Evolutionary conservation across 2,888 invertebrate species (phyloP).

Genomic region (Chydorus sphaericus): DNA sequence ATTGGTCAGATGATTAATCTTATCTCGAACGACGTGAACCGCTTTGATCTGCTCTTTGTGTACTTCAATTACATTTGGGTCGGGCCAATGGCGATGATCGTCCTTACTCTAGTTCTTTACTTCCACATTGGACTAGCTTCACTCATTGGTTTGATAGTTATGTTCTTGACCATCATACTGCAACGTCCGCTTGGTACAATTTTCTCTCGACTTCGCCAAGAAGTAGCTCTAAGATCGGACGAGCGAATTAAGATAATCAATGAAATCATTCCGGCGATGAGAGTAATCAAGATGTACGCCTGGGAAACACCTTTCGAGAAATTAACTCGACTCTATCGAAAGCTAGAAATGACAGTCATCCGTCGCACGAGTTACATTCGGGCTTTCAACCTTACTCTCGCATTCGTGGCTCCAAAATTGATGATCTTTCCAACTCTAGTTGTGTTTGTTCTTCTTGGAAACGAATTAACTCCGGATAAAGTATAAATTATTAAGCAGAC

Average conservation of each 20-base stretch:
- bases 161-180: constrained; percentile 65
- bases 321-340: constrained; percentile 22
- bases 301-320: constrained; percentile 38
- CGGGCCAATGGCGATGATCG: constrained; percentile 65
- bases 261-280: constrained; percentile 37
- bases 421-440: constrained; percentile 30
- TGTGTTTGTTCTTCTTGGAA: constrained; percentile 26
- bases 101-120: constrained; percentile 68
- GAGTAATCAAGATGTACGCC: constrained; percentile 41
- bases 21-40: constrained; percentile 87
- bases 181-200: constrained; percentile 38
- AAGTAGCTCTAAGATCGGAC: constrained; percentile 35
- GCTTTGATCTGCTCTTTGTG: constrained; percentile 77
- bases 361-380: constrained; percentile 23
- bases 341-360: constrained; percentile 28
- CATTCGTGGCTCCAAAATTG: constrained; percentile 32
- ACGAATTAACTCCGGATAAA: constrained; percentile 27
- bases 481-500: constrained; percentile 14
- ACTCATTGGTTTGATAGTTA: constrained; percentile 59
- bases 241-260: constrained; percentile 36
- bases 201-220: constrained; percentile 27
- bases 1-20: constrained; percentile 87
- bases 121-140: constrained; percentile 50
- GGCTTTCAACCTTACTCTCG: constrained; percentile 30
- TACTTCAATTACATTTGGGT: constrained; percentile 86